Percentiles rank a stretch among this genome's conserved stretches.
These are phyloP conservation scores for Propithecus deckenii DNA, from an alignment of 2,797 vertebrate genomes.

Conservation along the genomic window DNA sequence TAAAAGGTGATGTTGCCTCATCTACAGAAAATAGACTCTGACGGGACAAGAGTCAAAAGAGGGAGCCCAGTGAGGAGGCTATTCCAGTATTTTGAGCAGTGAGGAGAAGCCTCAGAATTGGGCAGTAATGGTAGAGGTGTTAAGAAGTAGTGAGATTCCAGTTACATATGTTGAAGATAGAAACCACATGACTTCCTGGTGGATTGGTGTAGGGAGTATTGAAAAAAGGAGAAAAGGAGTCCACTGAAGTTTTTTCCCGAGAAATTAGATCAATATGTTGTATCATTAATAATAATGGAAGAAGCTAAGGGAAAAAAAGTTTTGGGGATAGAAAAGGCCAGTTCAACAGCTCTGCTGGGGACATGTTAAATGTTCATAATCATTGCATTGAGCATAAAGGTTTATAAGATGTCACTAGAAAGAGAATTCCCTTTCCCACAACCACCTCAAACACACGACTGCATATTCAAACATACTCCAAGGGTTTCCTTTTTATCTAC, in stretches of 20 bases:
- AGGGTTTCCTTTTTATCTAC: not conserved
- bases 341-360: not conserved
- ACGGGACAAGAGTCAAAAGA: not conserved
- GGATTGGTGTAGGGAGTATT: not conserved
- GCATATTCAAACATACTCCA: not conserved
- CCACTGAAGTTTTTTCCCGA: not conserved
- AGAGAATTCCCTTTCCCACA: not conserved
- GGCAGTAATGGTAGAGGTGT: accelerated
- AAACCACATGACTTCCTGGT: not conserved
- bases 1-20: not conserved
- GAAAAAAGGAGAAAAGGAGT: not conserved
- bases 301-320: not conserved
- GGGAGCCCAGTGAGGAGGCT: not conserved
- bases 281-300: not conserved
- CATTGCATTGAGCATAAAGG: not conserved
- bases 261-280: not conserved
- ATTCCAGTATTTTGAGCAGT: not conserved
- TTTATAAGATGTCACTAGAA: not conserved
- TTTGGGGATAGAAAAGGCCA: not conserved
- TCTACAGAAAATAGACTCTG: not conserved
- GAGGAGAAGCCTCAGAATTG: not conserved
- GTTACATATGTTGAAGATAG: not conserved
- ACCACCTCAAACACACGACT: not conserved
- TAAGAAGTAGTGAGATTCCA: not conserved
- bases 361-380: not conserved